Evolutionary conservation across 2,113 vertebrate genomes (phyloP).

Genomic region (Erythrocebus patas): DNA sequence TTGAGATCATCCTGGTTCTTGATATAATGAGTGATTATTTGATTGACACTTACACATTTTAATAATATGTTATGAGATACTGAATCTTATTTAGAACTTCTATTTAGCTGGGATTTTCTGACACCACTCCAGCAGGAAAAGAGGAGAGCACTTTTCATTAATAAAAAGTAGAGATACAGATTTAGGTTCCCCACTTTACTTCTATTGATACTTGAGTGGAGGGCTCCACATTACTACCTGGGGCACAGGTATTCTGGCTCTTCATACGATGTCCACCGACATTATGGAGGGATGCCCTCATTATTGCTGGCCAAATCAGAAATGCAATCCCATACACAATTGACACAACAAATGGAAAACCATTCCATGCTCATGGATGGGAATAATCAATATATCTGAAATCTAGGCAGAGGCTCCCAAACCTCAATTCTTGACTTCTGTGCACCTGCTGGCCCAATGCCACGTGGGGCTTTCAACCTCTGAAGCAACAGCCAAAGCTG

Average conservation of each 20-base stretch:
- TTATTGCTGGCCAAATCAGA: neutral
- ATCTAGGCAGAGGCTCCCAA: no score
- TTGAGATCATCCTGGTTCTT: neutral
- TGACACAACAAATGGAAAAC: no score
- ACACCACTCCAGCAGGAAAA: neutral
- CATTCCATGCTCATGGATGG: no score
- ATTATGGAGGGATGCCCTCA: neutral
- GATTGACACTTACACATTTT: neutral
- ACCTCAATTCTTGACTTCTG: no score
- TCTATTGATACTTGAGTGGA: neutral
- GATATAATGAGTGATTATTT: neutral
- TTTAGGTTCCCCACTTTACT: neutral
- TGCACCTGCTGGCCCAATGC: no score
- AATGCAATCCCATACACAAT: no score
- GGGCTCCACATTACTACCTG: neutral
- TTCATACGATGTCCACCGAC: neutral
- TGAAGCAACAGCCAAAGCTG: no score
- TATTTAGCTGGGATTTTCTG: neutral
- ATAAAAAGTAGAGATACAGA: neutral
- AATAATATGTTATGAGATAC: neutral
- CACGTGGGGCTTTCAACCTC: no score
- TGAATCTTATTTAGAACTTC: neutral
- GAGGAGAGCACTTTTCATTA: neutral
- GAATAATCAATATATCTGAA: no score
- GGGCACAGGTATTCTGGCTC: neutral